phyloP scores from a whole-genome alignment of 2,888 invertebrate genomes.

The Euphydryas editha region DNA sequence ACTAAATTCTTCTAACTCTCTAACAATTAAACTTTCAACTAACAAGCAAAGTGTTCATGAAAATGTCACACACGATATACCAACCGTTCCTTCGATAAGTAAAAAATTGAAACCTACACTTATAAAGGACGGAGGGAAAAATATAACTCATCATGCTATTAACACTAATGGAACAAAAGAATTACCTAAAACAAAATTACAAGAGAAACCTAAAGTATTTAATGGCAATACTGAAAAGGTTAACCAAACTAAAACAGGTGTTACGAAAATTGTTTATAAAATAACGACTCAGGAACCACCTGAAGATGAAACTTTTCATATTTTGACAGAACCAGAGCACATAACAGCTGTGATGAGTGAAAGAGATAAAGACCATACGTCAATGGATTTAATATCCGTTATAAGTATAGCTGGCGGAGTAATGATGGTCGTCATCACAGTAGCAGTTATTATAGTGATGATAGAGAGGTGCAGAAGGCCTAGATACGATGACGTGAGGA shows the following conservation, averaged over 20 bases:
- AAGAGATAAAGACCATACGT: slow-evolving; percentile 66
- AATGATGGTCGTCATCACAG: slow-evolving; percentile 79
- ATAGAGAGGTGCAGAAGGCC: slow-evolving; percentile 73
- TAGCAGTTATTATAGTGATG: slow-evolving; percentile 78
- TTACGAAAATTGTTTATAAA: slow-evolving; percentile 51
- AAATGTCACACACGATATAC: slow-evolving; percentile 41
- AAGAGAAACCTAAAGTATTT: slow-evolving; percentile 38
- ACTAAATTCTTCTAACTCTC: slow-evolving; percentile 61
- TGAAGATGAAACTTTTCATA: slow-evolving; percentile 77
- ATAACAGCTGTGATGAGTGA: slow-evolving; percentile 80
- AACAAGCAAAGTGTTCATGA: slow-evolving; percentile 42
- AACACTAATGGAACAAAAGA: slow-evolving; percentile 22
- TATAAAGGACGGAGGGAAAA: slow-evolving; percentile 27
- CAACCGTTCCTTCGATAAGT: slow-evolving; percentile 41
- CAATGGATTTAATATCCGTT: slow-evolving; percentile 76
- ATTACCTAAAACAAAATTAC: slow-evolving; percentile 33
- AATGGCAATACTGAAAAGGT: slow-evolving; percentile 36
- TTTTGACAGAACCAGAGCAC: slow-evolving; percentile 83
- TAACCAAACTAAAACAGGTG: slow-evolving; percentile 42
- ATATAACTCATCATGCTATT: slow-evolving; percentile 18
- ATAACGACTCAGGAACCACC: slow-evolving; percentile 63
- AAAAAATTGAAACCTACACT: slow-evolving; percentile 33
- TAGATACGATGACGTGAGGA: slow-evolving; percentile 70
- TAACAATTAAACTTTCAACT: slow-evolving; percentile 61
- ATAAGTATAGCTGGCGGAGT: slow-evolving; percentile 80